phyloP scores from a whole-genome alignment of 2,888 invertebrate species.

The Tetanocera ferruginea region DNA sequence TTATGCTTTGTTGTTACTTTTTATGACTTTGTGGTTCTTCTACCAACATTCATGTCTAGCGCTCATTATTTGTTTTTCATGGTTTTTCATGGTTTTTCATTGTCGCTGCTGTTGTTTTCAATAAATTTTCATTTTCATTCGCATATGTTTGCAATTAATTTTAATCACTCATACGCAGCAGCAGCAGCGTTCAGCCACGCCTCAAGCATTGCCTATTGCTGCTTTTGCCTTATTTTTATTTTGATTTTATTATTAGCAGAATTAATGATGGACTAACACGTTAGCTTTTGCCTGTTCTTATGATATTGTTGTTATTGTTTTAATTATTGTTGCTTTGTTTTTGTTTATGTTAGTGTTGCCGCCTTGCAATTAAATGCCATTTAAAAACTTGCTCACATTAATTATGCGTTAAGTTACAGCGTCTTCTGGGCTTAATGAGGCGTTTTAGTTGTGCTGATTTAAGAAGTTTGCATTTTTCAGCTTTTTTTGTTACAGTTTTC shows the following conservation, averaged over 20 bases:
- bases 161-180: conserved; percentile 7
- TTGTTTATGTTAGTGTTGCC: background rate
- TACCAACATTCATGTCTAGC: background rate
- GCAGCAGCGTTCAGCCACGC: background rate
- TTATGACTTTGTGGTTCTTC: background rate
- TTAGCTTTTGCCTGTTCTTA: background rate
- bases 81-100: conserved; percentile 12
- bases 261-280: background rate
- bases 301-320: background rate
- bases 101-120: conserved; percentile 1
- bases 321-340: background rate
- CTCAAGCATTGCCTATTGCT: background rate
- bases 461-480: background rate
- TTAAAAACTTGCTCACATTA: background rate
- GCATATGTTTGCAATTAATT: conserved; percentile 2
- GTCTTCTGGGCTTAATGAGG: too few species aligned
- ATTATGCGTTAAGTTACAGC: too few species aligned
- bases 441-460: too few species aligned
- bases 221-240: background rate
- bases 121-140: background rate
- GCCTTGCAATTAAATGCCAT: background rate
- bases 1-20: background rate
- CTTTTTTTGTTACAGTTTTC: background rate
- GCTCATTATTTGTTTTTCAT: background rate
- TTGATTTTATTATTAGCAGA: background rate